Evolutionary conservation across 64 coral and sea anemone species (phyloP).

Genomic region (Dendrophyllia cribrosa): DNA sequence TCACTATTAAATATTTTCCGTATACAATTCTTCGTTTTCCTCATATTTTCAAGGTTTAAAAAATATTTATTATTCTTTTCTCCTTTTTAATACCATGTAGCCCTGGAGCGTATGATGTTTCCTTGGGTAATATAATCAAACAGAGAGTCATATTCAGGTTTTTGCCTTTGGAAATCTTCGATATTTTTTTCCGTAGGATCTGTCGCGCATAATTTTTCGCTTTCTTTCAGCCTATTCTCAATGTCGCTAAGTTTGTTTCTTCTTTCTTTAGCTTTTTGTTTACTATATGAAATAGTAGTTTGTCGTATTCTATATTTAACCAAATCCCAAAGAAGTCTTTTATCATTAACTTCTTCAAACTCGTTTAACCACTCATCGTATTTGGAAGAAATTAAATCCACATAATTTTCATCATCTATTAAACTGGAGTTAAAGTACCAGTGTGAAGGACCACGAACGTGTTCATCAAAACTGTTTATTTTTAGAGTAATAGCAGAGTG

Average conservation of each 20-base stretch:
- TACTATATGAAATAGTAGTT: background rate
- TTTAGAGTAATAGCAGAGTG: background rate
- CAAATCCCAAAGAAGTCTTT: background rate
- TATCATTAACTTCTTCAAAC: background rate
- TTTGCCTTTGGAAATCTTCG: too few species aligned
- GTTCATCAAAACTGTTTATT: slow-evolving; percentile 29
- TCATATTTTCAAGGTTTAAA: background rate
- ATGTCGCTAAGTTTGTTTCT: background rate
- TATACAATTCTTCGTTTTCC: background rate
- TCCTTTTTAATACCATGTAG: background rate
- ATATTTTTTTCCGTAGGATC: background rate
- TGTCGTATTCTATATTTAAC: background rate
- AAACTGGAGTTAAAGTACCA: slow-evolving; percentile 7
- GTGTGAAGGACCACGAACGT: background rate
- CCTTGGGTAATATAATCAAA: too few species aligned
- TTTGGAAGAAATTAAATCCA: background rate
- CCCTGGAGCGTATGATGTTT: too few species aligned
- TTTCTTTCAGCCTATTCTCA: background rate
- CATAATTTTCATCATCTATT: background rate
- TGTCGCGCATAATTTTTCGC: background rate
- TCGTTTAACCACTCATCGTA: background rate
- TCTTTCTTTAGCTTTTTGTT: background rate
- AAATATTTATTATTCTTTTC: background rate
- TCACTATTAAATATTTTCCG: background rate
- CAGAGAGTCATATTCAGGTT: too few species aligned